These are phyloP conservation scores for Uria aalge DNA, from an alignment of 2,113 vertebrate species.

Conservation along the genomic window DNA sequence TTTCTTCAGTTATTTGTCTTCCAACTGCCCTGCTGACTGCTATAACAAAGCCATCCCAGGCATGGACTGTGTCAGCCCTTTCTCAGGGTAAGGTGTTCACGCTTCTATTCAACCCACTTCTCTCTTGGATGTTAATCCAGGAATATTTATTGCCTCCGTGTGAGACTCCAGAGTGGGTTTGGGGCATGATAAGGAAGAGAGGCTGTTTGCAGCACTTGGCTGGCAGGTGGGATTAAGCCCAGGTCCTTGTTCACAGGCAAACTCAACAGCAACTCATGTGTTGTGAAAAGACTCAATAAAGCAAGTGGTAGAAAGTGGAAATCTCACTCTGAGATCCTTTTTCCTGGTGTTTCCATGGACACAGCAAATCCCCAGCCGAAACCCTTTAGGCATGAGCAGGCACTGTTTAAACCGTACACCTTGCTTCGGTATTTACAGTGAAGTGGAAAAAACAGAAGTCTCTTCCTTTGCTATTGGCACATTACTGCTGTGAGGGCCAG, in stretches of 20 bases:
- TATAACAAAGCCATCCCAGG: slow-evolving; percentile 19
- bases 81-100: slow-evolving; percentile 11
- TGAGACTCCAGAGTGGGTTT: neutral
- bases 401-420: neutral
- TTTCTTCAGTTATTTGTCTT: slow-evolving; percentile 33
- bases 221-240: slow-evolving; percentile 28
- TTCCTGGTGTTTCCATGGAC: slow-evolving; percentile 18
- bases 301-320: slow-evolving; percentile 17
- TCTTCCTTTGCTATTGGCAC: neutral
- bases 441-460: neutral
- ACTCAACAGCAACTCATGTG: neutral
- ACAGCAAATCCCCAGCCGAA: neutral
- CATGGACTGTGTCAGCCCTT: neutral
- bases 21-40: neutral
- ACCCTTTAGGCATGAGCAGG: neutral
- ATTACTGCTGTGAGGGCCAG: neutral
- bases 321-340: slow-evolving; percentile 31
- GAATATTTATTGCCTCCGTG: slow-evolving; percentile 20
- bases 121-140: slow-evolving; percentile 9
- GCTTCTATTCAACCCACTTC: neutral
- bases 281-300: slow-evolving; percentile 6
- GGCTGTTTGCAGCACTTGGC: neutral
- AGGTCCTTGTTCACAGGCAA: neutral
- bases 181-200: slow-evolving; percentile 13
- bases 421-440: neutral